Base-by-base conservation (phyloP, 2,888 invertebrate genomes). In the Imbricaverruca yamaguchii region DNA sequence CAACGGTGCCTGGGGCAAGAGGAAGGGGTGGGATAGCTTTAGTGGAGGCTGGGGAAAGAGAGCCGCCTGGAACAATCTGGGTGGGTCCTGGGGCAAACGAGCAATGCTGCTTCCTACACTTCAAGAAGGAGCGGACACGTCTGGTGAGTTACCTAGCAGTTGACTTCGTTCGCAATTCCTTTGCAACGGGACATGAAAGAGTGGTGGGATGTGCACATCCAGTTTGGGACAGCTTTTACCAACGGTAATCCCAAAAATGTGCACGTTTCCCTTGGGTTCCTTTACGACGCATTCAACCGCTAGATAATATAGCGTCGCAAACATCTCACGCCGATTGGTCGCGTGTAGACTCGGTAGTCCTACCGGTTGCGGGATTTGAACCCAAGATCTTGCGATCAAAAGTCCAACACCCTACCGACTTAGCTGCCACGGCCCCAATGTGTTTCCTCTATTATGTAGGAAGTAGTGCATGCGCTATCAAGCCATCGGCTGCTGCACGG, bases 1-100 rank as follows among this genome's bases (percentile, higher is more conserved):
- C 74, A 74, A 74, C 53, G 74, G 74, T 18, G 74, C 74, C 74
- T 74, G 74, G 74, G 74, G 74, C 1, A 74, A 74, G 53, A 74
- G 74, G 74, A 53, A 53, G 10, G 74, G 74, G 7, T 74, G 74
- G 74, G 74, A 74, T 15, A 74, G 74, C 53, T 74, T 74, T 25
- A 74, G 74, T 53, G 74, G 74, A 1, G 74, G 74, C 15, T 74
- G 74, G 74, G 74, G 74, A 39, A 74, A 74, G 67, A 23, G 67
- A n/a, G 10, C 67, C 11, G 67, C 67, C 13, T 67, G 67, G 67
- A 67, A 67, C 10, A 67, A 67, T 25, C 13, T 67, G 12, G 67
- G 25, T n/a, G 67, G 67, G 10, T 67, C 67, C 13, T 67, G 67
- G 67, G 67, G 67, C 4, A 67, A 67, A 13, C 67, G 67, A 12